Conservation (phyloP, 2,797 vertebrate genomes). For the Xenentodon cancila region DNA sequence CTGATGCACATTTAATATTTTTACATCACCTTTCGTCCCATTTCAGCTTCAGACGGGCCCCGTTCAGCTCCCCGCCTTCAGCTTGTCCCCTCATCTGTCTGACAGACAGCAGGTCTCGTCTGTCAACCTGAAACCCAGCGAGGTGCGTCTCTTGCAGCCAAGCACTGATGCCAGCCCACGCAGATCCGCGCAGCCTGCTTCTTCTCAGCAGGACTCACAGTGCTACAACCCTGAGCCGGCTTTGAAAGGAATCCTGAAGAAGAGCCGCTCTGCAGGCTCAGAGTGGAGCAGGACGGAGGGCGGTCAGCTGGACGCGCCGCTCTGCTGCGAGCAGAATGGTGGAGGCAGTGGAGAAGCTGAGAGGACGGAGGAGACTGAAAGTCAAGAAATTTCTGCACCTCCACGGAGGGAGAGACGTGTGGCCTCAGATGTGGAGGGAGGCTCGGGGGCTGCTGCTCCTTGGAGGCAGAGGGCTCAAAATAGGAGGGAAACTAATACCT, state of each 20-base stretch:
- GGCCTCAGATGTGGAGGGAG: slow-evolving; percentile 39
- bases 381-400: slow-evolving; percentile 2
- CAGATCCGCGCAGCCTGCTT: slow-evolving; percentile 1
- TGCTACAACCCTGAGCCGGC: slow-evolving; percentile 53
- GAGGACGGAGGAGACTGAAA: slow-evolving; percentile 26
- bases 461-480: slow-evolving; percentile 74
- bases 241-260: slow-evolving; percentile 83
- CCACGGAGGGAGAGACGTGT: slow-evolving; percentile 23
- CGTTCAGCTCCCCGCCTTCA: slow-evolving; percentile 76
- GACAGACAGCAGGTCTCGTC: slow-evolving; percentile 79
- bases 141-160: slow-evolving; percentile 68
- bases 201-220: slow-evolving; percentile 35
- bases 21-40: not conserved
- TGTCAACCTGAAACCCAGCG: slow-evolving; percentile 80
- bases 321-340: slow-evolving; percentile 54
- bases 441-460: slow-evolving; percentile 39
- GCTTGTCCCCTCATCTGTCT: slow-evolving; percentile 71
- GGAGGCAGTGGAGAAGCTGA: slow-evolving; percentile 26
- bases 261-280: slow-evolving; percentile 54
- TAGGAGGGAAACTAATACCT: slow-evolving; percentile 68
- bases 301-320: slow-evolving; percentile 7
- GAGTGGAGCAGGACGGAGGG: slow-evolving; percentile 40
- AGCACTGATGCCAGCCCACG: slow-evolving; percentile 21
- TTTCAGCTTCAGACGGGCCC: slow-evolving; percentile 78
- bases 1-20: not conserved